Conservation (phyloP, 2,888 invertebrate genomes). For the Sarcophaga rosellei region DNA sequence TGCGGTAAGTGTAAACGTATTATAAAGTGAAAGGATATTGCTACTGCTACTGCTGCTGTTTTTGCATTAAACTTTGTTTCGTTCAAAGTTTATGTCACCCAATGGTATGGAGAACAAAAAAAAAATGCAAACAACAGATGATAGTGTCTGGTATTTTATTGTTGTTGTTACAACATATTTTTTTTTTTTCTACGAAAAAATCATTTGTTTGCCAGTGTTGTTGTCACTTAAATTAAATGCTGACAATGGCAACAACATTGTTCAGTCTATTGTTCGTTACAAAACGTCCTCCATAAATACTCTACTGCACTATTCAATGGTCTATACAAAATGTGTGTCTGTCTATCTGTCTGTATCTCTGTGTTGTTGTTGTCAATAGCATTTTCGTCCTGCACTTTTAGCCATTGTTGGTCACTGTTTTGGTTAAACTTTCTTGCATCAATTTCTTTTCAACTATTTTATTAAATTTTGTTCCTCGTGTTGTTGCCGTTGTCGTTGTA, state of each 20-base stretch:
- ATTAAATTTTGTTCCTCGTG: background rate
- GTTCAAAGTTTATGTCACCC: background rate
- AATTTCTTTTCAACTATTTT: slow-evolving; percentile 39
- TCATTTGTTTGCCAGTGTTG: slow-evolving; percentile 8
- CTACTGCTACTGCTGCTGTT: too few relatives aligned
- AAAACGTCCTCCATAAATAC: too few relatives aligned
- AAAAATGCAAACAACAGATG: slow-evolving; percentile 17
- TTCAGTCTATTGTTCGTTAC: slow-evolving; percentile 6
- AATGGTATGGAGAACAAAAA: background rate
- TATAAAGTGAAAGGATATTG: slow-evolving; percentile 51
- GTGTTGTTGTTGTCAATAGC: slow-evolving; percentile 28
- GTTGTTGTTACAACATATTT: background rate
- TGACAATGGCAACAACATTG: slow-evolving; percentile 43
- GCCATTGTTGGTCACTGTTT: slow-evolving; percentile 30
- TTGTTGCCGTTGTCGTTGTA: background rate
- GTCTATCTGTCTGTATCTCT: slow-evolving; percentile 4
- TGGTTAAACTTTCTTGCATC: slow-evolving; percentile 23
- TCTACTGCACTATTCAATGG: too few relatives aligned
- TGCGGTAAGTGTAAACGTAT: slow-evolving; percentile 18
- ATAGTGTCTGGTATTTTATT: background rate
- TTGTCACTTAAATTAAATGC: slow-evolving; percentile 62
- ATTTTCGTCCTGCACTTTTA: background rate
- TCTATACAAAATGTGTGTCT: background rate
- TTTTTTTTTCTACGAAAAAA: too few relatives aligned
- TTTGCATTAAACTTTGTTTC: too few relatives aligned